Base-by-base conservation (phyloP, 1,140 invertebrate genomes). In the Eupeodes corollae region DNA sequence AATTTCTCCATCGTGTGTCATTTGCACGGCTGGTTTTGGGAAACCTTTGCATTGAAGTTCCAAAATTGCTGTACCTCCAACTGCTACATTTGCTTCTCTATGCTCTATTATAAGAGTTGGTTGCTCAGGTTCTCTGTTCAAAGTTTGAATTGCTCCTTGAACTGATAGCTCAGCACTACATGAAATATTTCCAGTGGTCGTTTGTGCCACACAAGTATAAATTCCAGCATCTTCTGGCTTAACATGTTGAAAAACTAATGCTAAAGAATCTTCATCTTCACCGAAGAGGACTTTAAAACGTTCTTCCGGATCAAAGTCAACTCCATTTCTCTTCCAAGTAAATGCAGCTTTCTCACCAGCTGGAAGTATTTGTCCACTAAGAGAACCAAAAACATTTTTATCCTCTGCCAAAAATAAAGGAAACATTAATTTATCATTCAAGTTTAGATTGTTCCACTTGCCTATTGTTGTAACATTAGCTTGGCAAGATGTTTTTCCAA, bases 121-220 rank as follows among this genome's bases (percentile, higher is more conserved):
- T 53, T 86, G 83, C 53, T 85, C 80, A 1, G 90, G 88, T 64
- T 91, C 87, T 47, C 82, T 75, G 51, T 84, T 64, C 15, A 92
- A 63, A 50, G 89, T 84, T 59, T 90, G 82, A 2, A 93, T 81
- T 0, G 86, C 77, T 37, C 84, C 82, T 75, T 93, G 88, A 2
- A 95, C 91, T 13, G 88, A 92, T 2, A 95, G 73, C 59, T 94
- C 91, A 6, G 91, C 91, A 59, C 86, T 91, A 68, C 90, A 94
- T 37, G 90, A 91, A 42, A 96, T 94, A 57, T 89, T 90, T 33
- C 91, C 91, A 49, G 84, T 84, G 30, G 80, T 82, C 1, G 93
- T 97, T 59, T 91, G 88, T 0, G 92, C 92, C 1, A 94, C 89
- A 58, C 91, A 96, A 0, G 92, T 96, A 67, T 97, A 96, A 5